Evolutionary conservation across 2,113 vertebrate genomes (phyloP).

Genomic region (Accipiter virgatus): DNA sequence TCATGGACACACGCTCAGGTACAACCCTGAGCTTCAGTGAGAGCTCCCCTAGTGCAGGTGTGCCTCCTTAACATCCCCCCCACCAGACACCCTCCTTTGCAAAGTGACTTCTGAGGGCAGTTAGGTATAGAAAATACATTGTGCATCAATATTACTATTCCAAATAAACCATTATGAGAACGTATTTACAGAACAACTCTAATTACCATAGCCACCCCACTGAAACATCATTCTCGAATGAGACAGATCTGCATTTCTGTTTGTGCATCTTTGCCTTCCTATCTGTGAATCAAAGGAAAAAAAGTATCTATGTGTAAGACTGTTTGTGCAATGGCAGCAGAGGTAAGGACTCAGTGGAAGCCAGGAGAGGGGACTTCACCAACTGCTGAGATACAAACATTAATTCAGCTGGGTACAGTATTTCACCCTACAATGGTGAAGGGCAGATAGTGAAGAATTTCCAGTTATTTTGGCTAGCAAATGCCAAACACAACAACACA

Average conservation of each 20-base stretch:
- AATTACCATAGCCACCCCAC: neutral
- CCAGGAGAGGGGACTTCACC: neutral
- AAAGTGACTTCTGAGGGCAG: neutral
- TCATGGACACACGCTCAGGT: neutral
- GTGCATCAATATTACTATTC: neutral
- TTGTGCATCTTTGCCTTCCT: neutral
- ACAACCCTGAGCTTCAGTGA: neutral
- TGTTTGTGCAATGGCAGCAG: neutral
- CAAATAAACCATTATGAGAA: neutral
- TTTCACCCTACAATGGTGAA: neutral
- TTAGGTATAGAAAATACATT: neutral
- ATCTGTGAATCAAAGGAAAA: accelerated
- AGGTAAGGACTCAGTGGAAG: neutral
- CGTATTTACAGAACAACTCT: neutral
- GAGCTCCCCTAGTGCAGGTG: neutral
- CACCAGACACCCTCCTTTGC: neutral
- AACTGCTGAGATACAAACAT: neutral
- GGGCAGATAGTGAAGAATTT: neutral
- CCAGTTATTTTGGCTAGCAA: neutral
- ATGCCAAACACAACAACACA: neutral
- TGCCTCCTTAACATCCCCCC: neutral
- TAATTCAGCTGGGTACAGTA: neutral
- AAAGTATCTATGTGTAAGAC: neutral
- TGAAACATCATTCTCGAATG: neutral
- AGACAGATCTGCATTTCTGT: neutral